A percentile compares a stretch with the other conserved stretches of the same genome.
Conservation (phyloP, 2,797 vertebrate genomes). For the Chelon labrosus region DNA sequence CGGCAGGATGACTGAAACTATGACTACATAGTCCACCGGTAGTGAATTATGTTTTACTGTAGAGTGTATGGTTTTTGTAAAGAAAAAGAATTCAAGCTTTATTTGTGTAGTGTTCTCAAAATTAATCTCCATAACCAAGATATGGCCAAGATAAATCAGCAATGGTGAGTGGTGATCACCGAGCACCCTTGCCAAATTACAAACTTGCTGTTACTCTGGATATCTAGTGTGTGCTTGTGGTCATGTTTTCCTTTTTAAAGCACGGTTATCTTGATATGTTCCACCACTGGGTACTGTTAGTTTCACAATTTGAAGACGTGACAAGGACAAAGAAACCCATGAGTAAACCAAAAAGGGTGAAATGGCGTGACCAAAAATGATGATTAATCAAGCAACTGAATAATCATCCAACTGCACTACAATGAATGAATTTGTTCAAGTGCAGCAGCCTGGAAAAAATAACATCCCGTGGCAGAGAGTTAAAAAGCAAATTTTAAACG, state of each 20-base stretch:
- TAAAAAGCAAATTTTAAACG: not conserved
- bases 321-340: not conserved
- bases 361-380: not conserved
- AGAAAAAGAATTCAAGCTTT: not conserved
- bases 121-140: not conserved
- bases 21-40: not conserved
- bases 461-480: not conserved
- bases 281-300: too few relatives aligned
- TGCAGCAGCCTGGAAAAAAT: conserved; percentile 12
- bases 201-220: too few relatives aligned
- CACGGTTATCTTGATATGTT: too few relatives aligned
- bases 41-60: not conserved
- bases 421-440: conserved; percentile 13
- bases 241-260: too few relatives aligned
- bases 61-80: not conserved
- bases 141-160: too few relatives aligned
- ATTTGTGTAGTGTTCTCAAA: too few relatives aligned
- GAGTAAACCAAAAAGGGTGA: not conserved
- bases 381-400: too few relatives aligned
- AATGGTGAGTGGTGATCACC: too few relatives aligned
- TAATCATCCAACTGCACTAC: not conserved
- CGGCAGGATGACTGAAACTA: not conserved
- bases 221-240: too few relatives aligned
- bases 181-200: too few relatives aligned
- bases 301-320: too few relatives aligned